Conservation (phyloP, 2,797 vertebrate genomes). For the Bovichtus variegatus region DNA sequence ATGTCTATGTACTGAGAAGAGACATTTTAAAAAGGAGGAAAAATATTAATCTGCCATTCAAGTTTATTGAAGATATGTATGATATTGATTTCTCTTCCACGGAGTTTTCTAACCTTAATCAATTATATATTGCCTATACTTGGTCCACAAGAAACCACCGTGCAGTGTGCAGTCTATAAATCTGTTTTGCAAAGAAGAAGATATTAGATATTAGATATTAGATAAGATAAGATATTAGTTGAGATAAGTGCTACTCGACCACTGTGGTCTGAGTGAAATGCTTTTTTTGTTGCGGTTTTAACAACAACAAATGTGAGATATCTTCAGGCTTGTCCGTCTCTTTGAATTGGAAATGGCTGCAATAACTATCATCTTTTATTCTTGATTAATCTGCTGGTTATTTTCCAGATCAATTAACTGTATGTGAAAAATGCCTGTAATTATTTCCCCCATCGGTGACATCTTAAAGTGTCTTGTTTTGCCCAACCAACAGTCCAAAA, state of each 20-base stretch:
- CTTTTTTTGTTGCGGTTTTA: not conserved
- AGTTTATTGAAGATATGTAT: conserved; percentile 32
- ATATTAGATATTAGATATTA: conserved; percentile 6
- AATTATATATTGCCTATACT: conserved; percentile 27
- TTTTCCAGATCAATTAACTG: not conserved
- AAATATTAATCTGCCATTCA: conserved; percentile 49
- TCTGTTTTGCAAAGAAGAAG: conserved; percentile 12
- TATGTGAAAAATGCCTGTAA: not conserved
- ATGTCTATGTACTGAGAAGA: conserved; percentile 28
- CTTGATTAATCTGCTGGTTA: not conserved
- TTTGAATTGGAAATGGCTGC: not conserved
- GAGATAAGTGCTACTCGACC: not conserved
- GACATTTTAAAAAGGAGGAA: conserved; percentile 30
- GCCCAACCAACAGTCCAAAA: not conserved
- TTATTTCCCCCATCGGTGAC: not conserved
- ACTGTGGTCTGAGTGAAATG: not conserved
- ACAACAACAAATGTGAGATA: not conserved
- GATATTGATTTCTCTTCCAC: conserved; percentile 36
- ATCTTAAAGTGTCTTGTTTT: not conserved
- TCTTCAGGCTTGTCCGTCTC: not conserved
- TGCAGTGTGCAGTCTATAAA: conserved; percentile 26
- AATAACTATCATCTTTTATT: not conserved
- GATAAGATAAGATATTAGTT: too few species aligned
- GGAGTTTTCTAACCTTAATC: conserved; percentile 35
- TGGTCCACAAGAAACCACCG: conserved; percentile 10